Conservation (phyloP, 2,113 vertebrate species). For the Anas platyrhynchos region DNA sequence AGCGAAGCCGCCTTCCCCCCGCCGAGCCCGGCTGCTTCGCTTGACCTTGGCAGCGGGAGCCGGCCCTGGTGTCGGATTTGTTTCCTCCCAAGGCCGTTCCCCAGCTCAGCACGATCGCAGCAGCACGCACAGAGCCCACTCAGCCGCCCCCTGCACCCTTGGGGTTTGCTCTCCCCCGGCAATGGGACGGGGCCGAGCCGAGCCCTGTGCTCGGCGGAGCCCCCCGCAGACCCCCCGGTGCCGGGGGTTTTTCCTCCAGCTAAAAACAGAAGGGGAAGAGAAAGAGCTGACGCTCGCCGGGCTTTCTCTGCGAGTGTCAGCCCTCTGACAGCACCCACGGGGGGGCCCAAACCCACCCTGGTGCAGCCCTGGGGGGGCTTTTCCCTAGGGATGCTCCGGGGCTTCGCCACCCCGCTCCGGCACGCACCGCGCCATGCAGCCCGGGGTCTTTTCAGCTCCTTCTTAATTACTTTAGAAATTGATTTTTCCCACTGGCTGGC, state of each 20-base stretch:
- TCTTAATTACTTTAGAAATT: conserved; percentile 8
- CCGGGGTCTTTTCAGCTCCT: background rate
- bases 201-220: background rate
- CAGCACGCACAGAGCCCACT: background rate
- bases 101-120: background rate
- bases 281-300: conserved; percentile 36
- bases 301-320: conserved; percentile 6
- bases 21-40: background rate
- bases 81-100: conserved; percentile 8
- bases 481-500: background rate
- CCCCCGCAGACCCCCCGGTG: background rate
- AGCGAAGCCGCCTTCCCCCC: conserved; percentile 26
- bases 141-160: background rate
- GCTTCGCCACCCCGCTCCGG: background rate
- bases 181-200: background rate
- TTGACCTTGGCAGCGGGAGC: conserved; percentile 45
- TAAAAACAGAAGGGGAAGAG: conserved; percentile 54
- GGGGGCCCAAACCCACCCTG: background rate
- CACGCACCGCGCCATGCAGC: accelerated
- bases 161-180: background rate
- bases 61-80: background rate
- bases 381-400: background rate
- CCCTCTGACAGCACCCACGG: background rate
- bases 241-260: conserved; percentile 35
- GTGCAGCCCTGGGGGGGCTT: background rate